Evolutionary conservation across 2,797 vertebrate genomes (phyloP).

Genomic region (Ara ararauna): DNA sequence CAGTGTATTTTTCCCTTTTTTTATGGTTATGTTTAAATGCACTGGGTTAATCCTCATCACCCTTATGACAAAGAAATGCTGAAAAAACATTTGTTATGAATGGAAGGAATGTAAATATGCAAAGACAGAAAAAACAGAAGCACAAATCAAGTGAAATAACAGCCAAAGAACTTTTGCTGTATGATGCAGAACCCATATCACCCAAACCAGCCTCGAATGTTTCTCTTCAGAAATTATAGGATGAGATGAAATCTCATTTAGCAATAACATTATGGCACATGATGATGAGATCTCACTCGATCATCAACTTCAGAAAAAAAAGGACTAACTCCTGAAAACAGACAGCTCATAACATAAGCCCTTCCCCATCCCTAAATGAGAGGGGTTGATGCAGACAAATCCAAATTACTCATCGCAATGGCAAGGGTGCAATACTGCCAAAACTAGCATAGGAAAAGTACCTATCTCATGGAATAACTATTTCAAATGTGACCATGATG

Average conservation of each 20-base stretch:
- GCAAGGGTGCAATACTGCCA: not conserved
- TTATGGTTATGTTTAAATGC: slow-evolving; percentile 11
- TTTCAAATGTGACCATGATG: not conserved
- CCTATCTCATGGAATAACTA: fast-evolving
- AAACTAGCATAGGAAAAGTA: not conserved
- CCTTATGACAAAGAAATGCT: slow-evolving; percentile 5
- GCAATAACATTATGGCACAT: not conserved
- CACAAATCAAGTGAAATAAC: not conserved
- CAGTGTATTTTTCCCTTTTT: not conserved
- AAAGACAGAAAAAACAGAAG: not conserved
- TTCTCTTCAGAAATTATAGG: not conserved
- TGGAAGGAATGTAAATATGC: not conserved
- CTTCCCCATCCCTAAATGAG: not conserved
- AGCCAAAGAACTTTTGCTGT: not conserved
- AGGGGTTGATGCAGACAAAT: not conserved
- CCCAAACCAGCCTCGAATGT: not conserved
- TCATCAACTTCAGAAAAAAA: not conserved
- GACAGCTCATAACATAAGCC: not conserved
- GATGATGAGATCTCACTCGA: not conserved
- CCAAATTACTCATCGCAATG: not conserved
- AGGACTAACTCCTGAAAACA: not conserved
- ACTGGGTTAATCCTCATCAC: slow-evolving; percentile 23
- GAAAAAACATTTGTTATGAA: not conserved
- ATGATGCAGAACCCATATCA: not conserved
- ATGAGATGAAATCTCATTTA: not conserved